Evolutionary conservation across 2,888 invertebrate genomes (phyloP), one percentile per base, ranked within the genome.

Genomic region (Tiliacea aurago): DNA sequence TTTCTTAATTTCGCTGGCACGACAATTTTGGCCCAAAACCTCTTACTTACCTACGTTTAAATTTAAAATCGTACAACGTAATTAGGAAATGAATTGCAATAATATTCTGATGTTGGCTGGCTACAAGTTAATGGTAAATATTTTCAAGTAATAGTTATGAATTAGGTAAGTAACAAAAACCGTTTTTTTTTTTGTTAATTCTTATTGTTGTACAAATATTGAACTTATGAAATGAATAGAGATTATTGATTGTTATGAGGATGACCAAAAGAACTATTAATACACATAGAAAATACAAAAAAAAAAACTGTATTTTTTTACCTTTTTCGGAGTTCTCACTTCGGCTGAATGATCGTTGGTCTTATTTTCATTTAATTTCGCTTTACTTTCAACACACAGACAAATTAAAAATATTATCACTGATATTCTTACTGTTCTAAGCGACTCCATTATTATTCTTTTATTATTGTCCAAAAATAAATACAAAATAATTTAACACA

Each of bases 341-440:
- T 91, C 91, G 5, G 84, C 87, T 0, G 90, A 88, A 71, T 85
- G 64, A 62, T 90, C 90, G 43, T 81, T 86, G 4, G 89, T 88
- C 28, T 90, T 90, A 62, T 88, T 91, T 9, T 91, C 91, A 64
- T 88, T 84, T n/a, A 88, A 78, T 74, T 91, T 92, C 9, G 90
- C 90, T 67, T 84, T 85, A 70, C 87, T 85, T 70, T 90, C 88
- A 64, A 88, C 80, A 82, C 89, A 92, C 76, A 91, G 69, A 51
- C 86, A 89, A 76, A 91, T 82, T 49, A 92, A 83, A 78, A 91
- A 86, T 83, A 92, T 64, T 71, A 91, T 65, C 87, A 90, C 89
- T 68, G 87, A 84, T 23, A 90, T 64, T 87, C 85, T 87, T 15
- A 71, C 71, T 43, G 70, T 82, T 76, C 79, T 86, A 67, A 65